Evolutionary conservation across 2,888 invertebrate species (phyloP).

Genomic region (Tortrix viridana): DNA sequence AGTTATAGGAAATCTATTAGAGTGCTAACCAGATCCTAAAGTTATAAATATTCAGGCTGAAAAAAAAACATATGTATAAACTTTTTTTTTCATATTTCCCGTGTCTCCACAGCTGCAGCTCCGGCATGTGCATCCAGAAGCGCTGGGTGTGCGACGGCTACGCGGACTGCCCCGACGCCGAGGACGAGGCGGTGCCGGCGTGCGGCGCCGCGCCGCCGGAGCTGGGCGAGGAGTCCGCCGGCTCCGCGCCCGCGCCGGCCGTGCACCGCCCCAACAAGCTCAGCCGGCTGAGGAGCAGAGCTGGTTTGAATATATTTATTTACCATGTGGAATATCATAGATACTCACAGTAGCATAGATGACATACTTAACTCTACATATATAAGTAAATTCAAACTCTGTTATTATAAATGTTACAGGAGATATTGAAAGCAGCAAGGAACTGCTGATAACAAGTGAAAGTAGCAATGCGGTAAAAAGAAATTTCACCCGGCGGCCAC

Average conservation of each 20-base stretch:
- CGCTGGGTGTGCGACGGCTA: conserved; percentile 80
- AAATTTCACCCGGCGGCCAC: conserved; percentile 70
- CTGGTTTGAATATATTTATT: conserved; percentile 2
- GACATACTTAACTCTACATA: too few relatives aligned
- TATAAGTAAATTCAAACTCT: neutral
- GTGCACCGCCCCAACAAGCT: conserved; percentile 61
- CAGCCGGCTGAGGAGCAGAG: conserved; percentile 20
- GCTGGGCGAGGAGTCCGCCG: conserved; percentile 68
- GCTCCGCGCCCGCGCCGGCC: conserved; percentile 70
- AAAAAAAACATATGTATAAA: too few relatives aligned
- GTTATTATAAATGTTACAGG: conserved; percentile 54
- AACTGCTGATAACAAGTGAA: conserved; percentile 85
- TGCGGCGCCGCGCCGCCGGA: conserved; percentile 51
- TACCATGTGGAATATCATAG: too few relatives aligned
- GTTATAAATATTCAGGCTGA: too few relatives aligned
- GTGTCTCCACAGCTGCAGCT: conserved; percentile 58
- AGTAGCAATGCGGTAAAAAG: conserved; percentile 65
- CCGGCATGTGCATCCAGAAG: conserved; percentile 69
- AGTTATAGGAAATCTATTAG: too few relatives aligned
- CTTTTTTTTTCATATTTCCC: too few relatives aligned
- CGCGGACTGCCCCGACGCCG: conserved; percentile 71
- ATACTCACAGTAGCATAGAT: too few relatives aligned
- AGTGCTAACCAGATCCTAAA: too few relatives aligned
- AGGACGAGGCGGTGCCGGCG: conserved; percentile 61
- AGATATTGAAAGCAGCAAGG: conserved; percentile 85